Base-by-base conservation (phyloP, 2,797 vertebrate genomes). In the Sphaeramia orbicularis region DNA sequence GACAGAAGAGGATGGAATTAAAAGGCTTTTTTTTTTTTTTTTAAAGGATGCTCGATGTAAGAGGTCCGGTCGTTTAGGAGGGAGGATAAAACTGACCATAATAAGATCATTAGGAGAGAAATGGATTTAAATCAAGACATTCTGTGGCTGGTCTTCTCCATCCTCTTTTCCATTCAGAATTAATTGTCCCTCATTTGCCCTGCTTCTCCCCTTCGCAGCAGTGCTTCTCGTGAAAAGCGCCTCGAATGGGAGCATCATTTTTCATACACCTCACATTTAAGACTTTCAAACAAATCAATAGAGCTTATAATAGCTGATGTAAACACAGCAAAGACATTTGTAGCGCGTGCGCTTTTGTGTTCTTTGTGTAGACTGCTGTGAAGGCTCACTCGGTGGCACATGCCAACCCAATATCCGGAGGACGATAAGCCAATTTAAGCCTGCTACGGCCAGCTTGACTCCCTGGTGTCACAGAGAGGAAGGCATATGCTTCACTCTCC, bases 121-220 rank as follows among this genome's bases (percentile, higher is more conserved):
- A 81, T 55, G n/a, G 50, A 57, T 85, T 73, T 35, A 59, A 80
- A 83, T 81, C 7, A 65, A 57, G 38, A 62, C 68, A 64, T 69
- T 41, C 47, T 41, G 45, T 48, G 68, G 7, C 71, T 62, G 38
- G 38, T 70, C 76, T 60, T 63, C 68, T 43, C 18, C 4, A 38
- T 53, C 42, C 61, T 78, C 61, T 68, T 71, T 64, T n/a, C 38
- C 60, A 65, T 65, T 74, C 58, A 43, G 44, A 51, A 7, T 36
- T 82, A 77, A 84, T 78, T 81, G 40, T 64, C 53, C 41, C 65
- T 77, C 71, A 65, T 80, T 75, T 77, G 68, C 64, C 3, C 47
- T 15, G 41, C 72, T 58, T 49, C 60, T 65, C 16, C 53, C 2
- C 49, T 12, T 10, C 15, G 24, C 52, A 27, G 60, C 64, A 37